Evolutionary conservation across 2,888 invertebrate species (phyloP).

Genomic region (Aporophyla nigra): DNA sequence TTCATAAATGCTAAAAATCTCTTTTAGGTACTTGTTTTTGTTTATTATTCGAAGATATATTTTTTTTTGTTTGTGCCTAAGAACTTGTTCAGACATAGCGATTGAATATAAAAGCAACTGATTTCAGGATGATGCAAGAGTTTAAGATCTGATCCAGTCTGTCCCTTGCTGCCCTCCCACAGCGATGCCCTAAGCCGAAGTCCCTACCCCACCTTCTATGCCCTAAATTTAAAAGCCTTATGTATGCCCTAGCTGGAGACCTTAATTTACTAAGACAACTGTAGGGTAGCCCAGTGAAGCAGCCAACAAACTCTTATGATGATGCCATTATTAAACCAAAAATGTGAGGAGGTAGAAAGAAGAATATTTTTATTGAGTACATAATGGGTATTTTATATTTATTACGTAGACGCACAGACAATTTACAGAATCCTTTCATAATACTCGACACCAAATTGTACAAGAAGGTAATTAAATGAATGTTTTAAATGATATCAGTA

Average conservation of each 20-base stretch:
- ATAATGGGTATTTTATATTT: background rate
- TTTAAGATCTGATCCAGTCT: background rate
- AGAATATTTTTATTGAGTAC: background rate
- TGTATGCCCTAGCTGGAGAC: background rate
- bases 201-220: too few species aligned
- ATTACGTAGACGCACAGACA: background rate
- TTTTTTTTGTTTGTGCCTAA: background rate
- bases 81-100: constrained; percentile 36
- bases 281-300: background rate
- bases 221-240: background rate
- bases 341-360: background rate
- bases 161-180: background rate
- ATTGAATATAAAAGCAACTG: background rate
- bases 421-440: background rate
- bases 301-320: background rate
- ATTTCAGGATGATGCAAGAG: background rate
- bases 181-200: too few species aligned
- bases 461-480: background rate
- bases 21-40: background rate
- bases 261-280: background rate
- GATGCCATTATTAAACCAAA: background rate
- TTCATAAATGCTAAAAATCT: background rate
- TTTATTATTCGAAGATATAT: constrained; percentile 5
- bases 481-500: background rate
- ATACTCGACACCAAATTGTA: background rate